Conservation (phyloP, 2,113 vertebrate genomes). For the Macroglossus sobrinus region DNA sequence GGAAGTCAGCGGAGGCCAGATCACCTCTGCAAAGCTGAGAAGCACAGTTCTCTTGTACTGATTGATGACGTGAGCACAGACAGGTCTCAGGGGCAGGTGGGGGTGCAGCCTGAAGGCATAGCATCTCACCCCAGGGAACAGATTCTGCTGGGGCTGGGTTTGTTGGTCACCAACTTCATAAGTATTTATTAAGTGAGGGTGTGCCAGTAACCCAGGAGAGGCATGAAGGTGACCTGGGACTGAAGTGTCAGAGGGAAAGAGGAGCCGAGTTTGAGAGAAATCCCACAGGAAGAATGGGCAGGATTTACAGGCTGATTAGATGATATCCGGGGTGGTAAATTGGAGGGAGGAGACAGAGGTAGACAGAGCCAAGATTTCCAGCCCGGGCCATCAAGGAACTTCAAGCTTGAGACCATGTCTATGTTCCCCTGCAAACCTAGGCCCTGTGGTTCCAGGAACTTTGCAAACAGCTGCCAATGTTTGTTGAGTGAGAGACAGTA, state of each 20-base stretch:
- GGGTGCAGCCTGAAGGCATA: neutral
- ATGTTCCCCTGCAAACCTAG: neutral
- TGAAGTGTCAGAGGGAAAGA: neutral
- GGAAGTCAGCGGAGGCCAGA: neutral
- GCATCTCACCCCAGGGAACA: neutral
- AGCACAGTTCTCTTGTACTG: neutral
- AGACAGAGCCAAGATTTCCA: neutral
- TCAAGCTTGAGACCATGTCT: neutral
- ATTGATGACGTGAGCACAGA: neutral
- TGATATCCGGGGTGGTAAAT: neutral
- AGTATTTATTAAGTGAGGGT: neutral
- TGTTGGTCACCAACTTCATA: neutral
- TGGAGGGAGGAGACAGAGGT: neutral
- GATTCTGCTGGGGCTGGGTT: neutral
- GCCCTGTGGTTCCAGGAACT: neutral
- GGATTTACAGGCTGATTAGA: neutral
- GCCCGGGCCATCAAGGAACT: neutral
- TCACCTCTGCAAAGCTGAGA: too few relatives aligned
- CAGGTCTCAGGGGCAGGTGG: neutral
- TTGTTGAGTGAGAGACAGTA: neutral
- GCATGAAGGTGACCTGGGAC: rapidly evolving
- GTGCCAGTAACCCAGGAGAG: neutral
- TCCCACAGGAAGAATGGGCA: neutral
- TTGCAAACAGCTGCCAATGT: neutral
- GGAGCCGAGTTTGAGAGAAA: neutral